Conservation (phyloP, 2,888 invertebrate species). For the Caenorhabditis angaria region DNA sequence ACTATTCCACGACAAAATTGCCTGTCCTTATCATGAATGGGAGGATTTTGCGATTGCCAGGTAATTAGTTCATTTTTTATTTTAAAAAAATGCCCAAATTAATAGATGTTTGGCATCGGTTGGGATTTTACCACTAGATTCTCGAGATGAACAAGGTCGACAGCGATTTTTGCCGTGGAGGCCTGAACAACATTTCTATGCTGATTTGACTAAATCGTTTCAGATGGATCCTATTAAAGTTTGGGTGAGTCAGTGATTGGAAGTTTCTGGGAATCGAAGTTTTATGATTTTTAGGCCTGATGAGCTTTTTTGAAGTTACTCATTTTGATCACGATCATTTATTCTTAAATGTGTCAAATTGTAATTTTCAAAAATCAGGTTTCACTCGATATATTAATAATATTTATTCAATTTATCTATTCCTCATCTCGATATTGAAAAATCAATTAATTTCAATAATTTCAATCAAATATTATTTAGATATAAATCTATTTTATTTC, state of each 20-base stretch:
- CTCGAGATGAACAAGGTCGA: constrained; percentile 45
- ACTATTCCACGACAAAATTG: constrained; percentile 41
- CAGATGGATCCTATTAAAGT: constrained; percentile 50
- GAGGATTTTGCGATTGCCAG: constrained; percentile 57
- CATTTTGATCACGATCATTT: no score
- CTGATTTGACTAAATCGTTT: constrained; percentile 47
- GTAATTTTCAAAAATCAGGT: no score
- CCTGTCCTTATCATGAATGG: constrained; percentile 60
- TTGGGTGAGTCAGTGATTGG: constrained; percentile 16
- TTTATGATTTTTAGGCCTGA: neutral
- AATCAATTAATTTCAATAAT: no score
- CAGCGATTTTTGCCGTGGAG: constrained; percentile 59
- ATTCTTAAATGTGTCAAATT: no score
- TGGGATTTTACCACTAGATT: constrained; percentile 45
- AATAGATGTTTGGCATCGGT: constrained; percentile 41
- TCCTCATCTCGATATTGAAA: no score
- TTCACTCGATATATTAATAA: no score
- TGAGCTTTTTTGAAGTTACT: no score
- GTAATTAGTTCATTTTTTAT: constrained; percentile 15
- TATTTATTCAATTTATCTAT: no score
- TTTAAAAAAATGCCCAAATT: neutral
- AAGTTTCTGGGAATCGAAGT: neutral
- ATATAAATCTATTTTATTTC: no score
- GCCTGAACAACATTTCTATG: constrained; percentile 56
- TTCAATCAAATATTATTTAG: no score